These are phyloP conservation scores for Frieseomelitta varia DNA, from an alignment of 1,140 invertebrate genomes.

Conservation along the genomic window DNA sequence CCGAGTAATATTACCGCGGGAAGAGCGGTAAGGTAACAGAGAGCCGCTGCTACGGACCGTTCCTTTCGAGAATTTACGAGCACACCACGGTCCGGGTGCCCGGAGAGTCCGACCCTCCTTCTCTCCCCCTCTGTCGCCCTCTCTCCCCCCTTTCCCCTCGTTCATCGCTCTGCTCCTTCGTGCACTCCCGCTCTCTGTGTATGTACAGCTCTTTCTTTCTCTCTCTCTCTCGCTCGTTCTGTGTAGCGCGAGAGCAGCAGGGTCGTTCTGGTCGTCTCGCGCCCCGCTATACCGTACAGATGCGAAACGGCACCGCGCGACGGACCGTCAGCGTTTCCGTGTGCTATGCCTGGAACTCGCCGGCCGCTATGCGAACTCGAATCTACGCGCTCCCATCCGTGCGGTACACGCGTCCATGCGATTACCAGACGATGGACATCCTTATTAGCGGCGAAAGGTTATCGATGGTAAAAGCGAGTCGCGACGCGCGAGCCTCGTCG, in stretches of 20 bases:
- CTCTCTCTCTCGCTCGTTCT: conserved; percentile 8
- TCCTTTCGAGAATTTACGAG: conserved; percentile 71
- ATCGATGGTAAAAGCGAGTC: conserved; percentile 27
- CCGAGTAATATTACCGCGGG: conserved; percentile 71
- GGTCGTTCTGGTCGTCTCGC: conserved; percentile 5
- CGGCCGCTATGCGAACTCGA: conserved; percentile 24
- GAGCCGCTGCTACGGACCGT: conserved; percentile 67
- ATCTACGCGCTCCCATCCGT: conserved; percentile 21
- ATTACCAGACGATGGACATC: conserved; percentile 48
- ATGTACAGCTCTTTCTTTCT: neutral
- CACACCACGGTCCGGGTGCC: conserved; percentile 63
- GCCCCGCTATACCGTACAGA: conserved; percentile 31
- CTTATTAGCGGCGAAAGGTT: conserved; percentile 39
- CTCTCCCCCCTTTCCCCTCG: neutral
- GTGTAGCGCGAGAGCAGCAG: too few species aligned
- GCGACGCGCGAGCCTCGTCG: too few species aligned
- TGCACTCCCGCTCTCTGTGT: conserved; percentile 15
- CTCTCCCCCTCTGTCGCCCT: neutral
- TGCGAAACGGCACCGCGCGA: conserved; percentile 45
- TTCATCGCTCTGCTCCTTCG: neutral
- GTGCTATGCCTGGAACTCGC: conserved; percentile 60
- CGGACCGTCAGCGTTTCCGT: conserved; percentile 54
- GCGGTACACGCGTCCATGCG: conserved; percentile 12
- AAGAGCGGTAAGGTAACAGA: conserved; percentile 68
- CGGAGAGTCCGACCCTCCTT: conserved; percentile 55